Percentiles rank a stretch among this genome's conserved stretches.
Evolutionary conservation across 2,888 invertebrate genomes (phyloP).

Genomic region (Tineola bisselliella): DNA sequence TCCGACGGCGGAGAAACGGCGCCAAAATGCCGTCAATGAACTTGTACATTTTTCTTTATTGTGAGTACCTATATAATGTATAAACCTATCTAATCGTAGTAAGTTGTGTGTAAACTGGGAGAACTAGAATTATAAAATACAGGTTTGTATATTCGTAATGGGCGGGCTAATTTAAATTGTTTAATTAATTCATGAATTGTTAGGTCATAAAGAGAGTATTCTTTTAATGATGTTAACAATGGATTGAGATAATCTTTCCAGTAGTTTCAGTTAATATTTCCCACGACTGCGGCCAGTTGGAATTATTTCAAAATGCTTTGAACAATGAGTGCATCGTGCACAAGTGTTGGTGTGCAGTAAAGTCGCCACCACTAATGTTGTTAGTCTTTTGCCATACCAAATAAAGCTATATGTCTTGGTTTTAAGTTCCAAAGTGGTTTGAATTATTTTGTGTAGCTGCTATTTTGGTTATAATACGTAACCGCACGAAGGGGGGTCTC

Average conservation of each 20-base stretch:
- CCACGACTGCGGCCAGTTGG: constrained; percentile 43
- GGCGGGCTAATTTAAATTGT: too few species aligned
- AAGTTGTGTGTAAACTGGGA: background rate
- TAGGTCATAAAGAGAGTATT: too few species aligned
- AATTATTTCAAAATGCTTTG: constrained; percentile 50
- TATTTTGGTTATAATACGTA: constrained; percentile 3
- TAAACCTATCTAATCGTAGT: background rate
- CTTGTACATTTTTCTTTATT: constrained; percentile 9
- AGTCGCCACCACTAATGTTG: background rate
- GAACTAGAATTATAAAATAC: too few species aligned
- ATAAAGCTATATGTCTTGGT: background rate
- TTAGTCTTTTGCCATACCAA: background rate
- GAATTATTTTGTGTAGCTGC: background rate
- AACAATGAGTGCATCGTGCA: constrained; percentile 47
- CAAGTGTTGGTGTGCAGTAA: constrained; percentile 14
- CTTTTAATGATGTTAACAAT: background rate
- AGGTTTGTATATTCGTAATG: too few species aligned
- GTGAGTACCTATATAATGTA: background rate
- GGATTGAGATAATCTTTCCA: background rate
- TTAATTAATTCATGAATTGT: too few species aligned
- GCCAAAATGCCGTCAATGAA: constrained; percentile 39
- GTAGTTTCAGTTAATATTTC: constrained; percentile 23
- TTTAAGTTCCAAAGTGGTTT: background rate
- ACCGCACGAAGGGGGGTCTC: constrained; percentile 10
- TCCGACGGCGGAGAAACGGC: constrained; percentile 24